phyloP scores from a whole-genome alignment of 92 coral and sea anemone genomes.

The Anthopleura xanthogrammica region DNA sequence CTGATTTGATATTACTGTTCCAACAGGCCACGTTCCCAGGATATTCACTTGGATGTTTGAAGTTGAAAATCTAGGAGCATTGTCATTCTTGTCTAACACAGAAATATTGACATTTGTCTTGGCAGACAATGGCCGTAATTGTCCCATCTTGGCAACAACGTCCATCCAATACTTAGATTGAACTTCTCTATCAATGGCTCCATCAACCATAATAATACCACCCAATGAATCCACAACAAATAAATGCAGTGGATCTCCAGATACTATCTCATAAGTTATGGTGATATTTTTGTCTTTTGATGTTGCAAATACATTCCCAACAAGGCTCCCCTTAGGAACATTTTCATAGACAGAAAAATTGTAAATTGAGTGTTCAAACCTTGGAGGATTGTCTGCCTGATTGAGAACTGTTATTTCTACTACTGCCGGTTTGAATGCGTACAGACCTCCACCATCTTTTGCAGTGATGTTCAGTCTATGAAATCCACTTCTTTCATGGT shows the following conservation, averaged over 20 bases:
- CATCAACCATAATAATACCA: constrained; percentile 84
- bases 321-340: constrained; percentile 72
- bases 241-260: constrained; percentile 76
- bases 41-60: constrained; percentile 63
- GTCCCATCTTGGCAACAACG: constrained; percentile 74
- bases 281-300: constrained; percentile 52
- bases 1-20: constrained; percentile 55
- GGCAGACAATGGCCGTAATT: constrained; percentile 63
- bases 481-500: constrained; percentile 51
- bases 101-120: constrained; percentile 64
- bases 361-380: constrained; percentile 66
- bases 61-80: constrained; percentile 64
- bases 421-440: constrained; percentile 58
- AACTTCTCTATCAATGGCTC: constrained; percentile 75
- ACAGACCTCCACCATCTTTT: constrained; percentile 76
- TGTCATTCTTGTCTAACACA: constrained; percentile 87
- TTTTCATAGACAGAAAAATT: constrained; percentile 87
- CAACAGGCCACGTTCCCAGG: constrained; percentile 60
- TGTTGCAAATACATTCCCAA: constrained; percentile 83
- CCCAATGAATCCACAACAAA: constrained; percentile 76
- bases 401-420: constrained; percentile 80
- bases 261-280: constrained; percentile 65
- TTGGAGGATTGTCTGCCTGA: constrained; percentile 75
- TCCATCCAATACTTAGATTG: constrained; percentile 52
- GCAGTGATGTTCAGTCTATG: constrained; percentile 69